Conservation (phyloP, 2,888 invertebrate species). For the Agrypnus murinus region DNA sequence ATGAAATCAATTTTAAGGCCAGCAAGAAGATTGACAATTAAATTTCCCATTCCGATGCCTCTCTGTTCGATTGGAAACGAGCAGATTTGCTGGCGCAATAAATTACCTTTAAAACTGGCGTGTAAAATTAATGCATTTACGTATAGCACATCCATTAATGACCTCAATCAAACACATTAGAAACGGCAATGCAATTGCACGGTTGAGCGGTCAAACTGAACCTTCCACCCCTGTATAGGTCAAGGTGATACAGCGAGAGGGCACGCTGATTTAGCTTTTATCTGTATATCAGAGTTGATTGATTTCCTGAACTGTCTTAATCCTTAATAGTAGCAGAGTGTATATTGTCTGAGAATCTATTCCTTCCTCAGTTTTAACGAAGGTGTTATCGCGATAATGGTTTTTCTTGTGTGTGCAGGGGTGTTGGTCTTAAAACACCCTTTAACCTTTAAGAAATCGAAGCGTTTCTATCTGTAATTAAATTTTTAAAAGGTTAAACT, state of each 20-base stretch:
- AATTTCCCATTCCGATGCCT: too few relatives aligned
- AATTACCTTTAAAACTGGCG: constrained; percentile 27
- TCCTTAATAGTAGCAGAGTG: neutral
- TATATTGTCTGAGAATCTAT: constrained; percentile 7
- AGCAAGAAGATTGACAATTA: too few relatives aligned
- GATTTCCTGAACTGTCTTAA: constrained; percentile 23
- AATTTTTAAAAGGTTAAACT: constrained; percentile 8
- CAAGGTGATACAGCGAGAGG: constrained; percentile 15
- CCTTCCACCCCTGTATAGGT: constrained; percentile 23
- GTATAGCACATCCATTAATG: constrained; percentile 19
- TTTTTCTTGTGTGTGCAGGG: constrained; percentile 13
- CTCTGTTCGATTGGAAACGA: neutral
- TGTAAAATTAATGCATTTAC: constrained; percentile 22
- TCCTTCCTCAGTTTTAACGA: neutral
- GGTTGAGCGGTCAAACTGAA: constrained; percentile 22
- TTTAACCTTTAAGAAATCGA: constrained; percentile 5
- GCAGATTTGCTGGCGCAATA: neutral
- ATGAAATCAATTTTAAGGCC: too few relatives aligned
- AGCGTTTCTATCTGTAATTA: constrained; percentile 3
- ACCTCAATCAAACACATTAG: constrained; percentile 29
- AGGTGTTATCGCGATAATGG: constrained; percentile 2
- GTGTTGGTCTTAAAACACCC: constrained; percentile 6
- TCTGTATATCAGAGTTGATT: constrained; percentile 23
- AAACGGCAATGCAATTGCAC: constrained; percentile 34
- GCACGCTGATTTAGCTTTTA: constrained; percentile 21